Evolutionary conservation across 2,888 invertebrate species (phyloP), one percentile per base, ranked within the genome.

Genomic region (Luffia ferchaultella): DNA sequence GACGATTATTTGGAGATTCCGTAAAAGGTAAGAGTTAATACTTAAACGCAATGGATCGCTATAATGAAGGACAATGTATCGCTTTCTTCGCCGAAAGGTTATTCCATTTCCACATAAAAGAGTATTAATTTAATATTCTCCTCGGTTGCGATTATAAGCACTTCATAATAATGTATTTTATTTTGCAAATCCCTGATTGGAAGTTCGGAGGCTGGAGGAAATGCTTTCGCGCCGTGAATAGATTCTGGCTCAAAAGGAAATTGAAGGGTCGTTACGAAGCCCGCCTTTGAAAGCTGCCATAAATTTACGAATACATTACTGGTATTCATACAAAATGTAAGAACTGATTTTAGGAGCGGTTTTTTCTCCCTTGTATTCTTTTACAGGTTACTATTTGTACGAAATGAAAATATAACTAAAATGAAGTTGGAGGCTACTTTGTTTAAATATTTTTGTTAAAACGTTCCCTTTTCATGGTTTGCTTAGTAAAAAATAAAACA

Each of bases 231-330:
- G 64, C 65, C 67, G 69, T 73, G 75, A 76, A 77, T 77, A 68
- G 74, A 73, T 73, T 70, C 65, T 61, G 62, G 63, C 66, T 76
- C 71, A 73, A 75, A 74, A 73, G 79, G 74, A 79, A 78, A 78
- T 78, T 73, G 77, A 76, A 74, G 72, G 73, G 73, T 76, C 76
- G 76, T 77, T 76, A 73, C 64, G 68, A 69, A 63, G 66, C 60
- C 56, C 62, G 59, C 67, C 61, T 70, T 67, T 68, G 67, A 66
- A 64, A 63, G 64, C 62, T 68, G 68, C 70, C 53, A 72, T 73
- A 75, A 75, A 76, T 73, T 70, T 68, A 63, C 65, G 67, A 69
- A 68, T 72, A 64, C 64, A 65, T 64, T 67, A 73, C 18, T 70
- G 63, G 62, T 69, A 65, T 67, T 67, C 62, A 63, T 63, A 61